Evolutionary conservation across 2,888 invertebrate genomes (phyloP), one percentile per base, ranked within the genome.

Genomic region (Folsomia candida): DNA sequence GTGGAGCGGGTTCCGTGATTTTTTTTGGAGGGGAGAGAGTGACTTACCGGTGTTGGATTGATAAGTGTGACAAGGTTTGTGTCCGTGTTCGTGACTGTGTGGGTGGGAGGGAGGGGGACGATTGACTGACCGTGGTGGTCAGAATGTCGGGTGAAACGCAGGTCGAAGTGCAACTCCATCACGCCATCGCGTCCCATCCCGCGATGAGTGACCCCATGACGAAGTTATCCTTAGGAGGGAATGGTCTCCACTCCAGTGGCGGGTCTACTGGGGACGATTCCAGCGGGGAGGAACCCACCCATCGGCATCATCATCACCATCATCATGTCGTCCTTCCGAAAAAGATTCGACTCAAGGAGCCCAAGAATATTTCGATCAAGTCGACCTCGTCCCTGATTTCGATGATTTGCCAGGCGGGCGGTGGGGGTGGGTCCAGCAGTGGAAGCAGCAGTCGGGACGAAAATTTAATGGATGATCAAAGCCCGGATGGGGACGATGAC

Each of bases 281-380:
- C 1, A 76, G 76, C 66, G 76, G 76, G 27, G 78, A 78, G 37
- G 76, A 77, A 51, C 73, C 69, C 6, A 70, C 72, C 29, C 66
- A 57, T 61, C 69, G 54, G 20, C 4, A n/a, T 18, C 11, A 67
- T 27, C 72, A 62, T 65, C 61, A 64, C 20, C 64, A 63, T 61
- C 73, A 73, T 60, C 69, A 71, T 24, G 68, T 72, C 25, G 74
- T 80, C 25, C 76, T 77, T 62, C 75, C 78, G 11, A 80, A 78
- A 63, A 80, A 78, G 59, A 78, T 72, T 59, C 71, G 79, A 22
- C 61, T 78, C 3, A 77, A 77, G 58, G 76, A 77, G 57, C 64
- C 76, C 28, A 76, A 74, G 47, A 76, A 73, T 37, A 76, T 73
- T 9, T 59, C 70, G 14, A 68, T 69, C 57, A 70, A 72, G 20